Evolutionary conservation across 2,888 invertebrate genomes (phyloP).

Genomic region (Pemphredon lugubris): DNA sequence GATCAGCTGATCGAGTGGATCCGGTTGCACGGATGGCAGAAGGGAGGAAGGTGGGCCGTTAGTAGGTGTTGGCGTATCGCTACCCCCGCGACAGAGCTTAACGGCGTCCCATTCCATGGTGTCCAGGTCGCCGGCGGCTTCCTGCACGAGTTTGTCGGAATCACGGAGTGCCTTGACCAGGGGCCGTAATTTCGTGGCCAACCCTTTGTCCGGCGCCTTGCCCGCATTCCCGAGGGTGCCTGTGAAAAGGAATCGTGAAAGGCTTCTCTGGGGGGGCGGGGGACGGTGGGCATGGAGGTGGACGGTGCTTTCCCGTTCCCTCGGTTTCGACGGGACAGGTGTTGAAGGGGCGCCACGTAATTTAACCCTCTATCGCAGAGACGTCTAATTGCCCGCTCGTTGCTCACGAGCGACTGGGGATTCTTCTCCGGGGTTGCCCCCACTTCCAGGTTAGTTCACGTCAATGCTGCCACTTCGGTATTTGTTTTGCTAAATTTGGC

Average conservation of each 20-base stretch:
- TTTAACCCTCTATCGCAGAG: too few species aligned
- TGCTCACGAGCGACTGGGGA: too few species aligned
- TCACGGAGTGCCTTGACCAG: constrained; percentile 90
- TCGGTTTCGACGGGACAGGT: too few species aligned
- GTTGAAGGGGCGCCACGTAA: too few species aligned
- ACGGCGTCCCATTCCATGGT: constrained; percentile 90
- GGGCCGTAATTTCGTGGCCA: constrained; percentile 88
- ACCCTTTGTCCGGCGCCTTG: constrained; percentile 90
- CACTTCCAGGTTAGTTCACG: too few species aligned
- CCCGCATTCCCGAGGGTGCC: constrained; percentile 91
- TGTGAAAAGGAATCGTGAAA: constrained; percentile 22
- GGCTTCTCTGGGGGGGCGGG: background rate
- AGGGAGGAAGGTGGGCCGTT: constrained; percentile 81
- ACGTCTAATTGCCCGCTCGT: too few species aligned
- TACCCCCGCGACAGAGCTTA: constrained; percentile 82
- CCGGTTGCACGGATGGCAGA: constrained; percentile 82
- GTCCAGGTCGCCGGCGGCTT: constrained; percentile 89
- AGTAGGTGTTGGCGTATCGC: constrained; percentile 80
- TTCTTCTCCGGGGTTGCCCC: too few species aligned
- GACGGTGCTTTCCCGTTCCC: background rate
- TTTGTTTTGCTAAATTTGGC: too few species aligned
- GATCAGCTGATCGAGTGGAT: constrained; percentile 94
- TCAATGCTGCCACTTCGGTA: too few species aligned
- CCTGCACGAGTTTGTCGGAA: constrained; percentile 90
- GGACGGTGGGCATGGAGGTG: background rate